Conservation (phyloP, 1,140 invertebrate species). For the Meloidogyne chitwoodi region DNA sequence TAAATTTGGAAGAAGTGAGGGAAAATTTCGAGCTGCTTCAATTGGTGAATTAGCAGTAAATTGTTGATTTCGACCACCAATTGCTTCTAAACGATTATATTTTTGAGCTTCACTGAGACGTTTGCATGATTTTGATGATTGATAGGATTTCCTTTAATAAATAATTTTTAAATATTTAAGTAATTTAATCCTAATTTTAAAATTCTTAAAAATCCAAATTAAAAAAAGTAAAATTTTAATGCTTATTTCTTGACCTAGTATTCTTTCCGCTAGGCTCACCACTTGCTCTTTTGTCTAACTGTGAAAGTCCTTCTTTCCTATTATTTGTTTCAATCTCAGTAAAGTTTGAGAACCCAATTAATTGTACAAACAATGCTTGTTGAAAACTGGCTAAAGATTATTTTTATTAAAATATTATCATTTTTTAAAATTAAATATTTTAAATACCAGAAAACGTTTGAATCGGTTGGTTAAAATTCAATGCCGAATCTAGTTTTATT, state of each 20-base stretch:
- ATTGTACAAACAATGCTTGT: too few relatives aligned
- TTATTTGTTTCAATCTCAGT: too few relatives aligned
- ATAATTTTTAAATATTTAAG: too few relatives aligned
- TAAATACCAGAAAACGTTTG: too few relatives aligned
- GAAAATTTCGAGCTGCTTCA: conserved; percentile 2
- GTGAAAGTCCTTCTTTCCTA: too few relatives aligned
- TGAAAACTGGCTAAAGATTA: too few relatives aligned
- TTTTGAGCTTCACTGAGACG: conserved; percentile 11
- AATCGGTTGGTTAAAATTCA: too few relatives aligned
- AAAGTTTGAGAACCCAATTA: too few relatives aligned
- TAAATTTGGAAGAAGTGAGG: conserved; percentile 3
- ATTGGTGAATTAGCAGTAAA: conserved; percentile 13
- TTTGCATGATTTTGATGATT: background rate
- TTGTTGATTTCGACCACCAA: conserved; percentile 15
- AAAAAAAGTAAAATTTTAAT: too few relatives aligned
- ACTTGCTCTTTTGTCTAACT: conserved; percentile 1
- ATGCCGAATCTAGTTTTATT: too few relatives aligned
- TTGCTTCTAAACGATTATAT: conserved; percentile 1
- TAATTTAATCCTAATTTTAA: background rate
- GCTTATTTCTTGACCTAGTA: background rate
- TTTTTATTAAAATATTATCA: too few relatives aligned
- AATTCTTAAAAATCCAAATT: background rate
- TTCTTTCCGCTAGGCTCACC: background rate
- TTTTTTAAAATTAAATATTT: too few relatives aligned
- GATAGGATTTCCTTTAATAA: background rate